Conservation (phyloP, 2,797 vertebrate species). For the Tolypeutes matacus region DNA sequence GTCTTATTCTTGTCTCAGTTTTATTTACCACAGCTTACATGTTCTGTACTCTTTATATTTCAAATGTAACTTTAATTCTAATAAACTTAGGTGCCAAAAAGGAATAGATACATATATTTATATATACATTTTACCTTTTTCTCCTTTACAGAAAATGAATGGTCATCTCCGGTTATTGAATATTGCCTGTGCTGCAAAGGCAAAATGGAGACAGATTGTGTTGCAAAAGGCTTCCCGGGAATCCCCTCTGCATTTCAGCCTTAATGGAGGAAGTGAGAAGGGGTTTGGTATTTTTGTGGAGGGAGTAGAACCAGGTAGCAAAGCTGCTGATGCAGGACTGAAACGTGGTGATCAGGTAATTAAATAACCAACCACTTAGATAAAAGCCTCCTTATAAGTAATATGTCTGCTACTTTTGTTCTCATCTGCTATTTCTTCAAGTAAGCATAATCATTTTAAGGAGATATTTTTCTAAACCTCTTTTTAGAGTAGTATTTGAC, state of each 20-base stretch:
- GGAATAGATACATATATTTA: not conserved
- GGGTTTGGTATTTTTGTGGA: constrained; percentile 97
- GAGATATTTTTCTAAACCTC: not conserved
- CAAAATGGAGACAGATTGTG: constrained; percentile 96
- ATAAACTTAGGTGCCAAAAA: not conserved
- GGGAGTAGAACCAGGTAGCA: constrained; percentile 93
- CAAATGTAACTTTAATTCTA: not conserved
- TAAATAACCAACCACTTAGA: not conserved
- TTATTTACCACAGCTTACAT: not conserved
- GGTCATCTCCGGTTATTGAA: constrained; percentile 97
- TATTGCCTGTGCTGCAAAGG: constrained; percentile 98
- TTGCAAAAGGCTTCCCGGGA: constrained; percentile 95
- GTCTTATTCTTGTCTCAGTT: not conserved
- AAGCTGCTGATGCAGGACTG: constrained; percentile 95
- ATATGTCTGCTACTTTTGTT: not conserved
- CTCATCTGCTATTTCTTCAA: not conserved
- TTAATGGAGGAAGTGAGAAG: constrained; percentile 95
- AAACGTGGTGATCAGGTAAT: constrained; percentile 97
- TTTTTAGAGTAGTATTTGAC: constrained; percentile 35
- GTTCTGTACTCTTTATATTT: constrained; percentile 40
- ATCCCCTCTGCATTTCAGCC: constrained; percentile 93
- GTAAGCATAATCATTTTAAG: not conserved
- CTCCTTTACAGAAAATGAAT: constrained; percentile 95
- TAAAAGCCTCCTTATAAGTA: not conserved
- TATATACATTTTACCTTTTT: not conserved